Conservation (phyloP, 2,888 invertebrate genomes). For the Ormyrus pomaceus region DNA sequence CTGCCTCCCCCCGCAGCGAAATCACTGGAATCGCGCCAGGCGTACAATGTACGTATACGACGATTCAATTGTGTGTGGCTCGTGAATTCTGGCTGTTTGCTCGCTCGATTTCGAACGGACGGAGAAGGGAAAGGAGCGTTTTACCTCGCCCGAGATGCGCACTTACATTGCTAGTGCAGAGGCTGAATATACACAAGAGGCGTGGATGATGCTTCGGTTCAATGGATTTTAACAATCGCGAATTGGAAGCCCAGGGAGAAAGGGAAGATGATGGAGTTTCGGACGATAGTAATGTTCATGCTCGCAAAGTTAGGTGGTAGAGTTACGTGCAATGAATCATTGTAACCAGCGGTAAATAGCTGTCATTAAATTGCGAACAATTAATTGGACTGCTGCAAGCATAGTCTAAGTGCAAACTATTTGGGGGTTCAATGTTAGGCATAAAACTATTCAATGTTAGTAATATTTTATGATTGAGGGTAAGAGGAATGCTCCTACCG, state of each 20-base stretch:
- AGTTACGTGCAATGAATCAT: too few relatives aligned
- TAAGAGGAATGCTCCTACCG: too few relatives aligned
- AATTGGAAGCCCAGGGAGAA: not conserved
- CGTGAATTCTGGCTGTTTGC: constrained; percentile 1
- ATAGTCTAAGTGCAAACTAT: too few relatives aligned
- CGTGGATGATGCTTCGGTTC: not conserved
- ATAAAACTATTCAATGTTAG: too few relatives aligned
- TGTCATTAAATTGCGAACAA: too few relatives aligned
- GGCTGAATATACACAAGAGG: not conserved
- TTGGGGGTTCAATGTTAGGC: too few relatives aligned
- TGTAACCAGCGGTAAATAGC: too few relatives aligned
- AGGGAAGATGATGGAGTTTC: not conserved
- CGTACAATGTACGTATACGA: not conserved
- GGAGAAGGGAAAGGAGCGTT: not conserved
- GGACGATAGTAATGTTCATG: not conserved
- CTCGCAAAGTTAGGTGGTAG: too few relatives aligned
- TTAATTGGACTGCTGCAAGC: too few relatives aligned
- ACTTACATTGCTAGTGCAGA: constrained; percentile 15
- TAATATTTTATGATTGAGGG: too few relatives aligned
- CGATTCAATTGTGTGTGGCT: constrained; percentile 35
- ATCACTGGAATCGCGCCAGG: constrained; percentile 50
- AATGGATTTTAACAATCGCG: constrained; percentile 16
- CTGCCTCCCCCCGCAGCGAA: not conserved
- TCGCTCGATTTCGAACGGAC: constrained; percentile 21
- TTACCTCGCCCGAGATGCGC: constrained; percentile 2